Evolutionary conservation across 2,113 vertebrate species (phyloP), one percentile per base, ranked within the genome.

Genomic region (Edolisoma coerulescens): DNA sequence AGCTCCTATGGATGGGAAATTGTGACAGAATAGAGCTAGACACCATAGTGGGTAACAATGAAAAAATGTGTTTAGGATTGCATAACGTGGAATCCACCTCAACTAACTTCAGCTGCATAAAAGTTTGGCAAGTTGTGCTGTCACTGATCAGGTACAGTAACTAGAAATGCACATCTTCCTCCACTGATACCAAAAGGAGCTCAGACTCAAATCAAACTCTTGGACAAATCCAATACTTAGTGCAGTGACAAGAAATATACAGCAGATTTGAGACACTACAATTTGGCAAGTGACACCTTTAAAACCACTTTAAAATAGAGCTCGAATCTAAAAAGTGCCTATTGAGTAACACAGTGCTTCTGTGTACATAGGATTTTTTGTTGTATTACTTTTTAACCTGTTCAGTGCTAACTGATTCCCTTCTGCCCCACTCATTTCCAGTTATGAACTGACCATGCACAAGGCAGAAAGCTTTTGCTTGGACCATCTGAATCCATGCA

Each of bases 281-380:
- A 49, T 60, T 88, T 73, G 42, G 14, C 45, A 84, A 73, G 18
- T 44, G 37, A 73, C 47, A 82, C 11, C 49, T 84, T 73, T 60
- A 60, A 87, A 78, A 39, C 13, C 13, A 69, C 27, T 76, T 86
- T 60, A 83, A 67, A 78, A 64, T 11, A 50, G 6, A 74, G n/a
- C 20, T 65, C 1, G 1, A 56, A 24, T 73, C 54, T 41, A 16
- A 44, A 59, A 33, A n/a, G 16, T 32, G 23, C 13, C 21, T 19
- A 22, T 33, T 78, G 45, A 69, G 28, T 64, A 56, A 60, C 26
- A 59, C 10, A 53, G 16, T 19, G 21, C 16, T 65, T 15, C 30
- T 52, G 30, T 4, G 17, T 12, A 65, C 21, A 33, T 2, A 0
- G 2, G 1, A n/a, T 16, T 41, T 86, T 64, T 78, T 45, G 2